Conservation (phyloP, 2,113 vertebrate species). For the Sturnus vulgaris region DNA sequence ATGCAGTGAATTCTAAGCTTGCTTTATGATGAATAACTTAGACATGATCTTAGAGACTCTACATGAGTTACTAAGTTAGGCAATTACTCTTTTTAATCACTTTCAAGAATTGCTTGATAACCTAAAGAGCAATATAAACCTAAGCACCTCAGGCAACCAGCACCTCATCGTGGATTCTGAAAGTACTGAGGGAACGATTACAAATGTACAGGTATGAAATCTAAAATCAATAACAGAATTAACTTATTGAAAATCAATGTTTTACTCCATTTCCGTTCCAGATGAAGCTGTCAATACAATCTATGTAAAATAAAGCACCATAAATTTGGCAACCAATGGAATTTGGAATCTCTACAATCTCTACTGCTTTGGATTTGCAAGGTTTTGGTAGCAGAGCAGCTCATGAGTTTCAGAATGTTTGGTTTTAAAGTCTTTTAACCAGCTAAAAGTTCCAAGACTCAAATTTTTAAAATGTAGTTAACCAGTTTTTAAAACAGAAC, state of each 20-base stretch:
- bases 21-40: neutral
- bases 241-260: neutral
- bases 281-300: neutral
- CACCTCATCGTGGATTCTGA: accelerated
- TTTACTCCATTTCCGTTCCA: neutral
- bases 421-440: neutral
- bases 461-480: neutral
- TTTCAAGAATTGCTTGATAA: neutral
- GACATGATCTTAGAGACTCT: neutral
- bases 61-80: neutral
- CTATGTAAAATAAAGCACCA: neutral
- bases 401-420: neutral
- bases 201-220: neutral
- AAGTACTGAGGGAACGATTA: neutral
- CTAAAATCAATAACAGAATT: neutral
- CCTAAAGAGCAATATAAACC: neutral
- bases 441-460: neutral
- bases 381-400: neutral
- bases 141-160: neutral
- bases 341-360: neutral
- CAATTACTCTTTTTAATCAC: neutral
- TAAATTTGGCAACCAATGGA: neutral
- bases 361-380: neutral
- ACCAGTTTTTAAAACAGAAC: neutral
- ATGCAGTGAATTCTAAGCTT: neutral